Conservation (phyloP, 2,113 vertebrate genomes). For the Thalassarche chlororhynchos region DNA sequence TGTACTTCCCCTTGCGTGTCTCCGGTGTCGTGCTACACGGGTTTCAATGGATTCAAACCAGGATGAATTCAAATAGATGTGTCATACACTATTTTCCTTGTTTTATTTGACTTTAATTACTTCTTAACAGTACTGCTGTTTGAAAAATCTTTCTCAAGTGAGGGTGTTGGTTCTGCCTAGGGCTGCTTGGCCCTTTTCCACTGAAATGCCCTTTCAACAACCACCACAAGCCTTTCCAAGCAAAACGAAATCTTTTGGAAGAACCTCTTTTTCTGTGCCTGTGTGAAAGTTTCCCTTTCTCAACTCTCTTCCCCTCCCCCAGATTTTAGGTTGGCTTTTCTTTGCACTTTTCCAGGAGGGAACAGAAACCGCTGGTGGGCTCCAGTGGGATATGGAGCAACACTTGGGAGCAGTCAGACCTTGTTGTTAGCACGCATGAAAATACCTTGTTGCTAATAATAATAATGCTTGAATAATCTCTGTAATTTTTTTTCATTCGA, state of each 20-base stretch:
- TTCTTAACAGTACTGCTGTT: slow-evolving; percentile 13
- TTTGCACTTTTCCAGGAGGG: background rate
- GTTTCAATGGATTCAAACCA: background rate
- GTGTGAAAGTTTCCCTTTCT: background rate
- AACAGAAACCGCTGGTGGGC: background rate
- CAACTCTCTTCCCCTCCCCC: background rate
- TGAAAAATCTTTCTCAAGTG: slow-evolving; percentile 25
- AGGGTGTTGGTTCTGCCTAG: slow-evolving; percentile 48
- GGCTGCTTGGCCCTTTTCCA: slow-evolving; percentile 41
- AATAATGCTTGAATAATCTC: background rate
- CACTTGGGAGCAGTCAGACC: background rate
- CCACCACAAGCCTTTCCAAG: background rate
- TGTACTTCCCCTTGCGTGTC: background rate
- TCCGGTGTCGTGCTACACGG: background rate
- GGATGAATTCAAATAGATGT: slow-evolving; percentile 22
- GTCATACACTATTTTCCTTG: slow-evolving; percentile 26
- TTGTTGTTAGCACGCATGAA: background rate
- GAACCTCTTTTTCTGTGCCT: background rate
- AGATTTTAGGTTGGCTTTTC: background rate
- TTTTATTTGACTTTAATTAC: slow-evolving; percentile 60
- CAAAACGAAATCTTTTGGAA: background rate
- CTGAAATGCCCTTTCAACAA: slow-evolving; percentile 33
- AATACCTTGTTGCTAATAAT: background rate
- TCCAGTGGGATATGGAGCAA: background rate
- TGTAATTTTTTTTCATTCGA: background rate